A percentile compares a stretch with the other conserved stretches of the same genome.
These are phyloP conservation scores for Melanostoma mellinum DNA, from an alignment of 2,888 invertebrate species.

Conservation along the genomic window DNA sequence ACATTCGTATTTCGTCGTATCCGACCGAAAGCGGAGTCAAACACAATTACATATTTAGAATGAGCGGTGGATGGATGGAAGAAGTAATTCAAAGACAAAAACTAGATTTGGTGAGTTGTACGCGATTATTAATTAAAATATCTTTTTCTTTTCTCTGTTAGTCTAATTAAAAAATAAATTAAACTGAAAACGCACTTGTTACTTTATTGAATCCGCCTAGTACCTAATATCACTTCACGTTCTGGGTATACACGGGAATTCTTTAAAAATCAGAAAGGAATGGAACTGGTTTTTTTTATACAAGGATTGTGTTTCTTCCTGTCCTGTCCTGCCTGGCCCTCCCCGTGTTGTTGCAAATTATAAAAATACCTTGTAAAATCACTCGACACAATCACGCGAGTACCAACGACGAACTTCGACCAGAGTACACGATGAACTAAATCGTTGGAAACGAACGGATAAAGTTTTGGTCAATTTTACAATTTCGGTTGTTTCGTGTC, in stretches of 20 bases:
- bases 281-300: conserved; percentile 26
- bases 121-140: conserved; percentile 26
- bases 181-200: too few relatives aligned
- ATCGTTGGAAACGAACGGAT: conserved; percentile 34
- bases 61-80: conserved; percentile 7
- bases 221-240: too few relatives aligned
- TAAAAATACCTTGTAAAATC: conserved; percentile 25
- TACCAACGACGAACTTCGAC: conserved; percentile 36
- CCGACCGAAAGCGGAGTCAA: conserved; percentile 22
- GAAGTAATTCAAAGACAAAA: conserved; percentile 27
- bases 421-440: conserved; percentile 42
- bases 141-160: conserved; percentile 1
- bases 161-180: too few relatives aligned
- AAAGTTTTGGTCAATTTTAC: conserved; percentile 36
- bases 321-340: conserved; percentile 2
- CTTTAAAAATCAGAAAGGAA: conserved; percentile 21
- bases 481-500: conserved; percentile 9
- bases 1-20: background rate
- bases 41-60: conserved; percentile 35
- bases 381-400: conserved; percentile 14
- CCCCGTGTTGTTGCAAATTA: conserved; percentile 9
- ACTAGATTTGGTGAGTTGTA: conserved; percentile 32
- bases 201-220: too few relatives aligned
- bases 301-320: conserved; percentile 32
- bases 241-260: conserved; percentile 16